A percentile compares a stretch with the other conserved stretches of the same genome.
These are phyloP conservation scores for Drosophila pseudoananassae DNA, from an alignment of 1,140 invertebrate species.

Conservation along the genomic window DNA sequence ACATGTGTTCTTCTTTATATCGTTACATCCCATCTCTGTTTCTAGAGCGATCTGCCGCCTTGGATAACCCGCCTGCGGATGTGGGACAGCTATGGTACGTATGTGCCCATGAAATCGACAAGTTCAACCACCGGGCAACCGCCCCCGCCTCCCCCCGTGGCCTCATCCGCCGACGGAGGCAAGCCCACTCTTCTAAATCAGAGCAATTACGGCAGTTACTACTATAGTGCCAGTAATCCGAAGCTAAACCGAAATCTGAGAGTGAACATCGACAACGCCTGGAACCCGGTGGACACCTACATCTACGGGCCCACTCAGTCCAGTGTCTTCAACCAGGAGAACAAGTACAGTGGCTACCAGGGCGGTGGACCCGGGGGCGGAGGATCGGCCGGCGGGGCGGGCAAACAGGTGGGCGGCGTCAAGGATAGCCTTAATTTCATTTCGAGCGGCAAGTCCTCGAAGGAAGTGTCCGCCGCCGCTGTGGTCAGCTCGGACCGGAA, in stretches of 20 bases:
- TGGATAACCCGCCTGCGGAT: constrained; percentile 86
- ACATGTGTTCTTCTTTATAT: constrained; percentile 26
- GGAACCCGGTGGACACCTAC: constrained; percentile 84
- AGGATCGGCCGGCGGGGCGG: constrained; percentile 16
- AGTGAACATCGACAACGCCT: constrained; percentile 83
- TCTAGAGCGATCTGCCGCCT: constrained; percentile 81
- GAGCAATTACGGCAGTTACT: constrained; percentile 75
- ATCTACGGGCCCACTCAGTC: constrained; percentile 83
- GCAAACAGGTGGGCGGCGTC: constrained; percentile 60
- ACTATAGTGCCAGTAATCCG: constrained; percentile 82
- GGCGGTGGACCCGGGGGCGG: constrained; percentile 35
- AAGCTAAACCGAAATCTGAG: constrained; percentile 78
- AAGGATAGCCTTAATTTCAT: constrained; percentile 80
- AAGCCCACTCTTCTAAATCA: constrained; percentile 72
- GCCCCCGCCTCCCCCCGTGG: constrained; percentile 75
- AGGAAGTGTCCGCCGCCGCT: constrained; percentile 55
- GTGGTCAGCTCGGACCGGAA: constrained; percentile 60
- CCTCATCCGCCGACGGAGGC: constrained; percentile 70
- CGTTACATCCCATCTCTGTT: constrained; percentile 1
- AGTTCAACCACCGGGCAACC: constrained; percentile 77
- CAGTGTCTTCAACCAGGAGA: constrained; percentile 83
- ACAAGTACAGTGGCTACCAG: constrained; percentile 83
- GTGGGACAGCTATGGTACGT: constrained; percentile 85
- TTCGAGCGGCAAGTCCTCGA: constrained; percentile 51
- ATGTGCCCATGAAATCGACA: constrained; percentile 77